phyloP scores from a whole-genome alignment of 2,113 vertebrate genomes.

The Myiozetetes cayanensis region DNA sequence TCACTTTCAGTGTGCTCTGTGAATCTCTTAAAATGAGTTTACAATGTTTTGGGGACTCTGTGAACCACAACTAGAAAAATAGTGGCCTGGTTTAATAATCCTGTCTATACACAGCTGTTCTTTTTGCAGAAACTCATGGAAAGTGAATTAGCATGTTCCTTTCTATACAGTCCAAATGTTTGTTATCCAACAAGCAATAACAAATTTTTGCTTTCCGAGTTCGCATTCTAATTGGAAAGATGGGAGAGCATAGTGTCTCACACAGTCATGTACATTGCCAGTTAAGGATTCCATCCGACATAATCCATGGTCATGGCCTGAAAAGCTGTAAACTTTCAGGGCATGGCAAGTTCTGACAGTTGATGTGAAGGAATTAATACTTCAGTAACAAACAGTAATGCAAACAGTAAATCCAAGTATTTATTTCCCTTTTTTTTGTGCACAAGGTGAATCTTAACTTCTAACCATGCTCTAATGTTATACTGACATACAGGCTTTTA shows the following conservation, averaged over 20 bases:
- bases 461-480: neutral
- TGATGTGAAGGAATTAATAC: neutral
- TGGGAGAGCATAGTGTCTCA: neutral
- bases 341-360: neutral
- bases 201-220: neutral
- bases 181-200: neutral
- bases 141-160: neutral
- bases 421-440: neutral
- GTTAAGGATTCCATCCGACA: neutral
- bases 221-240: neutral
- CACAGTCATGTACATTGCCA: neutral
- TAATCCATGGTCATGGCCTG: neutral
- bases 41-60: neutral
- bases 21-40: neutral
- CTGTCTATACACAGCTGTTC: neutral
- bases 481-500: neutral
- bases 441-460: neutral
- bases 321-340: neutral
- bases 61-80: neutral
- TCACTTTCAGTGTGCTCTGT: neutral
- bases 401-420: neutral
- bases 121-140: neutral
- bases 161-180: neutral
- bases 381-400: neutral
- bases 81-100: neutral